Base-by-base conservation (phyloP, 2,113 vertebrate genomes). In the Erythrolamprus reginae region DNA sequence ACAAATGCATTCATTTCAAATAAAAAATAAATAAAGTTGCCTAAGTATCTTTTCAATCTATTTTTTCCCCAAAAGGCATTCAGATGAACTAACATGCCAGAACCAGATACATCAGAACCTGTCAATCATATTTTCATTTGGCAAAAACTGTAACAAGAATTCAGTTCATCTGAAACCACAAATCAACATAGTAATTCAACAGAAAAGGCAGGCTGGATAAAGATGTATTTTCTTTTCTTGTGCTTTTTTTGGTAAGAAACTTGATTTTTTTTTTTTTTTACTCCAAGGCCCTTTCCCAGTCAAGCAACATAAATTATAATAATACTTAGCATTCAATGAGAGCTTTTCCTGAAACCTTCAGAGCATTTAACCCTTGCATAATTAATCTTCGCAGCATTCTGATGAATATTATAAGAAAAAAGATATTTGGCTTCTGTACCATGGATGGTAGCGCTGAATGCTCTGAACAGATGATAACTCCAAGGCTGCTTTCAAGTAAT, bases 371-470 rank as follows among this genome's bases (percentile, higher is more conserved):
- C 51, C 3, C 8, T 26, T 26, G 8, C 24, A 47, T 89, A 70
- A 90, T 65, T 92, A 89, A 89, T 90, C 77, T n/a, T 70, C 56
- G n/a, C 51, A 50, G 47, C 87, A 83, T 77, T 33, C 65, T 55
- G 51, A 10, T 42, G 21, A 86, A 65, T 28, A 45, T 55, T 38
- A 23, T 33, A 87, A 89, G 84, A 26, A 24, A 84, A 28, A 33
- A 0, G 0, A 0, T 61, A 53, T 84, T 45, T 53, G 83, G 51
- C 92, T 90, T 70, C 88, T 94, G 28, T 17, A 28, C 47, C 88
- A 23, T 8, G 10, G 77, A 70, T 90, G 19, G 48, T 91, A 42
- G 26, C 21, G 77, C 28, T 85, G 38, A 82, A 9, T 82, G 87
- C 77, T 50, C 70, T 10, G 10, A 38, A 83, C 10, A 56, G 84